Percentiles rank a stretch among this genome's conserved stretches.
Conservation (phyloP, 2,888 invertebrate genomes). For the Leucozona laternaria region DNA sequence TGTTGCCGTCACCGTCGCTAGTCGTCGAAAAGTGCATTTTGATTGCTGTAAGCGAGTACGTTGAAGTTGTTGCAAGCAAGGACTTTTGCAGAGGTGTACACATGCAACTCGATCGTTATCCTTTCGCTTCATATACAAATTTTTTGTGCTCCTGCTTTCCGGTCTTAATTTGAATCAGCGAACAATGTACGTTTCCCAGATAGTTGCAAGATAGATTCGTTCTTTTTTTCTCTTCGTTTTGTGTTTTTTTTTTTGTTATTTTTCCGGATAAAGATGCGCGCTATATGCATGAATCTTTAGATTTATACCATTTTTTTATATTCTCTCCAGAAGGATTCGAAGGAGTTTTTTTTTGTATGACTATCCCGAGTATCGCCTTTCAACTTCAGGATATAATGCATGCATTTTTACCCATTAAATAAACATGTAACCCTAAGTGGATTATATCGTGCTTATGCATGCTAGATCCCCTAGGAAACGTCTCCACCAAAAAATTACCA, state of each 20-base stretch:
- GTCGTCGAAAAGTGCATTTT: conserved; percentile 62
- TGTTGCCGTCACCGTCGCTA: neutral
- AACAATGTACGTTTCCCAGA: conserved; percentile 37
- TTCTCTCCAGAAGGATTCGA: neutral
- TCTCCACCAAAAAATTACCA: conserved; percentile 26
- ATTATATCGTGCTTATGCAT: conserved; percentile 61
- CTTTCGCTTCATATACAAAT: conserved; percentile 12
- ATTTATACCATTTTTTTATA: conserved; percentile 20
- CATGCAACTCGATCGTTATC: conserved; percentile 69
- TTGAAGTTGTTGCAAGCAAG: conserved; percentile 22
- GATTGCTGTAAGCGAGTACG: conserved; percentile 62
- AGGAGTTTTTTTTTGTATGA: neutral
- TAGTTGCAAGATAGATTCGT: conserved; percentile 44
- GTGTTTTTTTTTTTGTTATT: neutral
- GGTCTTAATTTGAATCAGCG: conserved; percentile 61
- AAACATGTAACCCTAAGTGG: conserved; percentile 68
- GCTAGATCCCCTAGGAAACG: conserved; percentile 19
- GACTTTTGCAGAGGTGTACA: conserved; percentile 24
- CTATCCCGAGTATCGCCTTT: conserved; percentile 19
- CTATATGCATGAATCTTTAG: conserved; percentile 54
- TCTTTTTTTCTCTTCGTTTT: neutral
- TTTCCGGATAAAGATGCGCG: conserved; percentile 39
- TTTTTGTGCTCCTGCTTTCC: conserved; percentile 31
- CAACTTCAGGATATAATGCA: conserved; percentile 44
- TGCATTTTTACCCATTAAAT: conserved; percentile 70